Base-by-base conservation (phyloP, 1,140 invertebrate species). In the Brachystomella parvula region DNA sequence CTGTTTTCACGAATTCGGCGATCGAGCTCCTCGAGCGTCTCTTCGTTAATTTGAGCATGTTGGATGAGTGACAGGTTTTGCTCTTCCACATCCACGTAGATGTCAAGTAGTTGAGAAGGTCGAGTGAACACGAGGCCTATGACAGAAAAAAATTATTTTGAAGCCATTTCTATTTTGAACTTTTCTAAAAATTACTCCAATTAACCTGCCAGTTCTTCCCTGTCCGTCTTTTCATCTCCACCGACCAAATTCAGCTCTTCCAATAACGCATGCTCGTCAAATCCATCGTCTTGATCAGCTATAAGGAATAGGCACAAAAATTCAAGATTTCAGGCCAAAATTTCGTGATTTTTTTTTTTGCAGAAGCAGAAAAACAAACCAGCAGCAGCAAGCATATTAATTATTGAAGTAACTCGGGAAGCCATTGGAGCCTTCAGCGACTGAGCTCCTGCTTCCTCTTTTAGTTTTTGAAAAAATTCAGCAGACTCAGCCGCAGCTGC, bases 51-150 rank as follows among this genome's bases (percentile, higher is more conserved):
- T 53, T 73, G 70, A 1, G 70, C 61, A 35, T 71, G 72, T 53
- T 72, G 72, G 39, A 71, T 70, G 0, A 73, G 53, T 0, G 70
- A 67, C 33, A 73, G 57, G 47, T 71, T 71, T 24, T 66, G 53
- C 59, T 73, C 72, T 53, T 73, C 72, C 64, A 72, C 66, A 31
- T 73, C 72, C 0, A 56, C 26, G 49, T 69, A 73, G 30, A 73
- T 72, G 15, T 67, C 63, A 47, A 73, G 32, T 2, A 73, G 63
- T 44, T 73, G 68, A 21, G 63, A 65, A 9, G 71, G 68, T 33
- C 56, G 24, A 6, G 71, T 73, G 31, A 73, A 73, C 24, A 47
- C 39, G 9, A 68, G 44, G 19, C 53, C 68, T 72, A 17, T 61
- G 35, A 67, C 57, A 47, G 53, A n/a, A 44, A 68, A 39, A 56